Base-by-base conservation (phyloP, 2,797 vertebrate species). In the Hybognathus amarus region DNA sequence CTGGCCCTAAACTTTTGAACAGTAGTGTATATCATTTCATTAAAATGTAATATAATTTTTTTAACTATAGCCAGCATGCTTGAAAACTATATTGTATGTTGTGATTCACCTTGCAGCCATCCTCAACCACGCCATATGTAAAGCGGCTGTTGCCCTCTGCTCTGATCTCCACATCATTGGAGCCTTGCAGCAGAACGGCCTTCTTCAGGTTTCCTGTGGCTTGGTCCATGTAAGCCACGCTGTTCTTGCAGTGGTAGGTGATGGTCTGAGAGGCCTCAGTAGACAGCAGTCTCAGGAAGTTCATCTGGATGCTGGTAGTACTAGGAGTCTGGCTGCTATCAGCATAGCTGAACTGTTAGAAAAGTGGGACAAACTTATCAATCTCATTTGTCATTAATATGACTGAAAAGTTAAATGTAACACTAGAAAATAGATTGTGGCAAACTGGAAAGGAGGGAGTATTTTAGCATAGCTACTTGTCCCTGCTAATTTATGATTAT, bases 181-280 rank as follows among this genome's bases (percentile, higher is more conserved):
- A 97, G 82, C 98, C 98, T 91, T 98, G 96, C 90, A 99, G 93
- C 88, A 98, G 95, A 90, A 99, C 64, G 82, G 97, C 95, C 91
- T 98, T 99, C 94, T 97, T 97, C 94, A 99, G 96, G 93, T 97
- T 97, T 90, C 97, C 97, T 0, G 95, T 89, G 73, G 92, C 93
- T 90, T 96, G 95, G 1, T 99, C 98, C 96, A 99, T 94, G 93
- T 98, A 99, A 91, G 97, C 98, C 1, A 99, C 90, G 87, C 98
- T 99, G 94, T 99, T 98, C 94, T 96, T 97, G 95, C 98, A 99
- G 96, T 99, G 97, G 96, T 99, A 99, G 73, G 98, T 99, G 94
- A 99, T 66, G 73, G 95, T 99, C 95, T 99, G 98, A 85, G 96
- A 95, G 75, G 96, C 97, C 73, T 99, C 97, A 0, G 94, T 97